A percentile compares a stretch with the other conserved stretches of the same genome.
phyloP scores from a whole-genome alignment of 2,888 invertebrate species.

The Zygaena filipendulae region DNA sequence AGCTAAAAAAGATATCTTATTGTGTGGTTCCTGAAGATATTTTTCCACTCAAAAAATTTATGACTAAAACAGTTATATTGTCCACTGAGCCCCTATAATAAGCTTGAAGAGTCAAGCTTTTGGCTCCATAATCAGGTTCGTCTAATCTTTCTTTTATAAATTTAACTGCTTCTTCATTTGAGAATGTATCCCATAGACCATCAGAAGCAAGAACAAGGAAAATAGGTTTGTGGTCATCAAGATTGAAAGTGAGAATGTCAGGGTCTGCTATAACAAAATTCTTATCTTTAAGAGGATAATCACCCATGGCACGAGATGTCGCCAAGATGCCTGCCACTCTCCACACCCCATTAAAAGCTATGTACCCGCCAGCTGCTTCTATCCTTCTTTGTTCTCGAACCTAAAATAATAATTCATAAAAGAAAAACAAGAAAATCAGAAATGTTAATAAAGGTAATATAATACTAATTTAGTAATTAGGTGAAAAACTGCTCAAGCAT shows the following conservation, averaged over 20 bases:
- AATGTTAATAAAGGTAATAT: too few species aligned
- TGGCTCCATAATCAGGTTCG: constrained; percentile 91
- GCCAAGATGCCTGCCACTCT: constrained; percentile 95
- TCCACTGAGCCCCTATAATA: constrained; percentile 93
- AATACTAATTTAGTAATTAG: too few species aligned
- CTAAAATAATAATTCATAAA: constrained; percentile 42
- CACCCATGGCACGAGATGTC: constrained; percentile 93
- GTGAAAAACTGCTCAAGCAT: too few species aligned
- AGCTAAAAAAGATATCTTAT: too few species aligned
- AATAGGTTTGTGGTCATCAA: constrained; percentile 85
- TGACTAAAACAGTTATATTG: constrained; percentile 94
- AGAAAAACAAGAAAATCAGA: not conserved
- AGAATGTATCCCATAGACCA: constrained; percentile 96
- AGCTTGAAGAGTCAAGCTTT: constrained; percentile 90
- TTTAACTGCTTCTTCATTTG: constrained; percentile 93
- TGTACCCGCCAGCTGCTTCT: constrained; percentile 94
- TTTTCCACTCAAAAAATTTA: constrained; percentile 76
- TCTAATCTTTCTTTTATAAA: constrained; percentile 87
- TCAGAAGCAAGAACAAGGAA: constrained; percentile 95
- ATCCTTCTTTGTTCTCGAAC: constrained; percentile 91
- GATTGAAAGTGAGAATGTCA: constrained; percentile 91
- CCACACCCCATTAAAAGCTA: constrained; percentile 97
- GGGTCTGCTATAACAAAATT: constrained; percentile 96
- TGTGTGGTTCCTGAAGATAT: constrained; percentile 28
- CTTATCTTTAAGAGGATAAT: constrained; percentile 94